Evolutionary conservation across 2,888 invertebrate genomes (phyloP), one percentile per base, ranked within the genome.

Genomic region (Plagiodera versicolora): DNA sequence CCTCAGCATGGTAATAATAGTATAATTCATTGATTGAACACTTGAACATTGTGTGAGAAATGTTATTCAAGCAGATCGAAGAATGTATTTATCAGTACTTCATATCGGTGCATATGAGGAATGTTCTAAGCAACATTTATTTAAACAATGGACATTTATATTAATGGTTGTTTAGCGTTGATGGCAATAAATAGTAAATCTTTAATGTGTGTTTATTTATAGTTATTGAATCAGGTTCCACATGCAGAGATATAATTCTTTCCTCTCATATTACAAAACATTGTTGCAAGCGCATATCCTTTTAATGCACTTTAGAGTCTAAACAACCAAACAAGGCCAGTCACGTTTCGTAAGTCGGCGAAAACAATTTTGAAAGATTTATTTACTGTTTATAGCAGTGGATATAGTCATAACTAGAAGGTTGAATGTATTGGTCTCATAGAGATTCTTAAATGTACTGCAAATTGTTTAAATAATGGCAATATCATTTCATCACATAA

Each of bases 271-370:
- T 60, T 62, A 62, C 58, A 62, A 59, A 59, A 55, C 54, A 53
- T 44, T 39, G 53, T 54, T 35, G 57, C 53, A 58, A 44, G 54
- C 58, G 56, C 51, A 64, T 64, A 62, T 64, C 60, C 58, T 64
- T 64, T 56, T 64, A 58, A 58, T 64, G 59, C 64, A 63, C 56
- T 48, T 64, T 61, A 60, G 60, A 44, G 58, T 67, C 57, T 60
- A 66, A 65, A 63, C 60, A 62, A 63, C 59, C 58, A 58, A 66
- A 62, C 69, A 70, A 70, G 70, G 70, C 64, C 70, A 65, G 68
- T 67, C 66, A 69, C 70, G 67, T 67, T 62, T 58, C 58, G 45
- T 35, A 32, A 45, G 51, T 30, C 18, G 50, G 61, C 59, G 60
- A 59, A 65, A 60, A 64, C 60, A 65, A 56, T 53, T 54, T 61